Percentiles rank a stretch among this genome's conserved stretches.
Conservation (phyloP, 2,113 vertebrate species). For the Calypte anna region DNA sequence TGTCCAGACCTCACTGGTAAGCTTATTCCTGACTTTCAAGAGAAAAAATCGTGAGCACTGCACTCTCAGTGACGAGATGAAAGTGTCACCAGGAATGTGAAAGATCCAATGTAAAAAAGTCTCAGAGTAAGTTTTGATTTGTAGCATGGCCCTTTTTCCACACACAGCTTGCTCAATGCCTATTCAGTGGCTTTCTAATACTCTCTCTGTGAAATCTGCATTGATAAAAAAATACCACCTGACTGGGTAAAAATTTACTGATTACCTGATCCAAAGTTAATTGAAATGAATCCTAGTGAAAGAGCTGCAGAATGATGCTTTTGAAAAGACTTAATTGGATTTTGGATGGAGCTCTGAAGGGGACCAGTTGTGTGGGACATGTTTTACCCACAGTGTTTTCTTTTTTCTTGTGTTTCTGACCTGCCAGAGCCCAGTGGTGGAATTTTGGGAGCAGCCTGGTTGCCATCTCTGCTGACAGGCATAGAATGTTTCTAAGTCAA, state of each 20-base stretch:
- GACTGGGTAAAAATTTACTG: neutral
- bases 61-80: neutral
- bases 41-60: neutral
- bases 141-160: neutral
- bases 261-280: neutral
- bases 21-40: neutral
- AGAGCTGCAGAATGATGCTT: neutral
- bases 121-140: neutral
- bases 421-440: neutral
- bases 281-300: neutral
- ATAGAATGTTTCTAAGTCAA: neutral
- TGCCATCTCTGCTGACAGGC: neutral
- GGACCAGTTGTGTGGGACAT: neutral
- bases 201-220: neutral
- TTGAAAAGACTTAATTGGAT: neutral
- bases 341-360: neutral
- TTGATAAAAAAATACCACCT: neutral
- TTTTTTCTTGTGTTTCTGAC: neutral
- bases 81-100: neutral
- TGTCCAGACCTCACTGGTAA: neutral
- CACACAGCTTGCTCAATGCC: neutral
- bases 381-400: neutral
- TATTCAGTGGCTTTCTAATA: neutral
- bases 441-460: neutral
- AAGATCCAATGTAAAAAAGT: neutral